These are phyloP conservation scores for Pygathrix nemaeus DNA, from an alignment of 2,113 vertebrate species.

Conservation along the genomic window DNA sequence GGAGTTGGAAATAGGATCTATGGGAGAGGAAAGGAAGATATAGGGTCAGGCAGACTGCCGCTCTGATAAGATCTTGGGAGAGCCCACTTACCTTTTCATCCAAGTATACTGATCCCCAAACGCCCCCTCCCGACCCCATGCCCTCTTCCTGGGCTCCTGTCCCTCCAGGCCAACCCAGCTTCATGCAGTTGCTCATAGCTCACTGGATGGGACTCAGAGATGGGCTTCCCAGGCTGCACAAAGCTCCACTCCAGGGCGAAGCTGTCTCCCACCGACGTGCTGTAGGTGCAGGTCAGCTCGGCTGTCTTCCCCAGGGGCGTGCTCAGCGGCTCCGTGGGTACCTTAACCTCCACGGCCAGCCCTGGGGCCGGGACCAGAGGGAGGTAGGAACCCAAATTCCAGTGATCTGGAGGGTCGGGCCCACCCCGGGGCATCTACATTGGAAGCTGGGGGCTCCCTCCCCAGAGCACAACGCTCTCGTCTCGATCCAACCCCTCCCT, in stretches of 20 bases:
- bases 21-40: background rate
- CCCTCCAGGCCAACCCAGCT: background rate
- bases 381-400: background rate
- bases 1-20: background rate
- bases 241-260: constrained; percentile 87
- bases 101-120: background rate
- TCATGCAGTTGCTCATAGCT: background rate
- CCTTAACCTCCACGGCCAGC: constrained; percentile 70
- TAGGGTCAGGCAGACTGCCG: fast-evolving
- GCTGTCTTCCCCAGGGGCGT: constrained; percentile 51
- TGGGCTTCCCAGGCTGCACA: constrained; percentile 65
- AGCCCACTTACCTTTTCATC: background rate
- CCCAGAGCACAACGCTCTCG: background rate
- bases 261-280: constrained; percentile 67
- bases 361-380: constrained; percentile 33
- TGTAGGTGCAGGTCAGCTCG: constrained; percentile 82
- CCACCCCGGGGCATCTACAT: fast-evolving
- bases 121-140: background rate
- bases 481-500: background rate
- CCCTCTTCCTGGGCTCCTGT: background rate
- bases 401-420: background rate
- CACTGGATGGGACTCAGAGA: constrained; percentile 34
- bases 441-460: background rate
- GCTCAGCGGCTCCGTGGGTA: constrained; percentile 76
- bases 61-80: background rate